Evolutionary conservation across 92 coral and sea anemone species (phyloP), one percentile per base, ranked within the genome.

Genomic region (Virgularia gustaviana): DNA sequence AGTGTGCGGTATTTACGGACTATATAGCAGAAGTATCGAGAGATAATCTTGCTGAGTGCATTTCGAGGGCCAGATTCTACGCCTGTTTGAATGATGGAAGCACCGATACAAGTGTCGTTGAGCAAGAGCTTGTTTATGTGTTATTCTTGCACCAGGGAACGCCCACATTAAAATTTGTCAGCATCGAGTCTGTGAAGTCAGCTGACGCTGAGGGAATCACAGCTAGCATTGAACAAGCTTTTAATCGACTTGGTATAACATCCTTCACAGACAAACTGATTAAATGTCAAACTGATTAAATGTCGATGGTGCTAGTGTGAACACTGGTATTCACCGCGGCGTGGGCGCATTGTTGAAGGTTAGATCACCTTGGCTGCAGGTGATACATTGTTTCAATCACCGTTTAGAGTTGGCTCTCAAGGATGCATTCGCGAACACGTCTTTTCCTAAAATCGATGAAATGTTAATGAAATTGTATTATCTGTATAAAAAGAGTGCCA

Each of bases 221-320:
- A 34, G 57, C 20, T 19, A 18, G 16, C 2, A 51, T 66, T 37
- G 59, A 66, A 60, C 43, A 29, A 22, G 41, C 65, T n/a, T 35
- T 51, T 29, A 9, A 36, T 6, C 5, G 60, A 39, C 29, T 71
- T n/a, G 77, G 77, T 29, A 8, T 53, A 22, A 49, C n/a, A 8
- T 22, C 51, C 24, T 71, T 71, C 47, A 0, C 49, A 22, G 16
- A 30, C 0, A 9, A 42, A 16, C 25, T 66, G 22, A 9, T n/a
- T n/a, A n/a, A n/a, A n/a, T 39, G 18, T n/a, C n/a, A n/a, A n/a
- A n/a, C n/a, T 63, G 77, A 9, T 35, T 71, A 4, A 71, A 52
- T 71, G 77, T 71, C 15, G 81, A 81, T 65, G 84, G 84, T 49
- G 84, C 84, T 49, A 12, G 73, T 31, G 84, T 79, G 36, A 63